Evolutionary conservation across 2,888 invertebrate species (phyloP).

Genomic region (Cryptocephalus moraei): DNA sequence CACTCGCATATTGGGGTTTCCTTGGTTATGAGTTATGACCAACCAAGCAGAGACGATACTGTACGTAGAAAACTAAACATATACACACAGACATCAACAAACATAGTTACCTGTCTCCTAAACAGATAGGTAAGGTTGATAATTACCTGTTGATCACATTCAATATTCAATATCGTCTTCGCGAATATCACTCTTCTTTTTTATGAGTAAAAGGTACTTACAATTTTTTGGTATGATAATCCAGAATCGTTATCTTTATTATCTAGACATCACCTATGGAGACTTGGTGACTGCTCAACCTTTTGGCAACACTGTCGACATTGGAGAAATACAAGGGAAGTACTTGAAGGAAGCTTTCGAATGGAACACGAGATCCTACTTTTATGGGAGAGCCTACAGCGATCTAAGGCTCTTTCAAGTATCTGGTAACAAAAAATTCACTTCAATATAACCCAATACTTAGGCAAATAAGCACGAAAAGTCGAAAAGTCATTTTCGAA

Average conservation of each 20-base stretch:
- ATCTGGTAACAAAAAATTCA: constrained; percentile 35
- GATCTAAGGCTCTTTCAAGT: constrained; percentile 49
- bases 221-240: no score
- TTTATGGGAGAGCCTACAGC: constrained; percentile 34
- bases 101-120: neutral
- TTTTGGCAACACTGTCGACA: constrained; percentile 64
- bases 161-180: no score
- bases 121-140: neutral
- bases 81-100: no score
- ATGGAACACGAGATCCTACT: constrained; percentile 40
- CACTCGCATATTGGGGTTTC: no score
- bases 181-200: no score
- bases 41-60: no score
- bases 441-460: no score
- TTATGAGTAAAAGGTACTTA: no score
- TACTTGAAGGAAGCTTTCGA: constrained; percentile 54
- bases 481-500: no score
- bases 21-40: no score
- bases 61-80: no score
- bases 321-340: constrained; percentile 57
- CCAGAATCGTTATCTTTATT: neutral
- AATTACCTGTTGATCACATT: neutral
- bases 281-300: constrained; percentile 61
- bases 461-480: no score
- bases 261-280: constrained; percentile 58